phyloP scores from a whole-genome alignment of 2,888 invertebrate genomes.

The Cheilosia impressa region DNA sequence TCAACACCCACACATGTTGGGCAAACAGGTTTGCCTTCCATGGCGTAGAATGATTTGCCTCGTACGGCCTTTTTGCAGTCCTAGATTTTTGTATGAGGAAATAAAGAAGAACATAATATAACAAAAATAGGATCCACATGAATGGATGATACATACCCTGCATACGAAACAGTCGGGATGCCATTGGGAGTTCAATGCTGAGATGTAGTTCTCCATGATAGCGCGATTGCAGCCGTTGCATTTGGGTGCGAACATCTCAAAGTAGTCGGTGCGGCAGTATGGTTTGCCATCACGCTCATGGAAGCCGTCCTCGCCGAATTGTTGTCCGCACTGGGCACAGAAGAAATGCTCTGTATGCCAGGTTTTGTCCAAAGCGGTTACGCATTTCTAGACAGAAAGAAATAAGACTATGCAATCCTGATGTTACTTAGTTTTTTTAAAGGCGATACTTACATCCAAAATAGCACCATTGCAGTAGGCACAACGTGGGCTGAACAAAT shows the following conservation, averaged over 20 bases:
- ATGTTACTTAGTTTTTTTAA: neutral
- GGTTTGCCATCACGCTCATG: conserved; percentile 98
- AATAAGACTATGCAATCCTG: neutral
- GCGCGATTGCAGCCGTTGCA: conserved; percentile 98
- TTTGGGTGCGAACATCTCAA: conserved; percentile 98
- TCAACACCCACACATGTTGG: conserved; percentile 96
- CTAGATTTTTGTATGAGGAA: conserved; percentile 85
- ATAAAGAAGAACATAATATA: conserved; percentile 27
- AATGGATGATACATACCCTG: conserved; percentile 89
- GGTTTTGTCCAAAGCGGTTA: conserved; percentile 97
- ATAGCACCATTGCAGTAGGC: conserved; percentile 99
- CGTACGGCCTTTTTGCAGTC: conserved; percentile 97
- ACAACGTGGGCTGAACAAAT: conserved; percentile 98
- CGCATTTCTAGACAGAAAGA: conserved; percentile 93
- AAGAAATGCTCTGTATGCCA: conserved; percentile 99
- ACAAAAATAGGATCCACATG: conserved; percentile 26
- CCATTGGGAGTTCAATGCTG: conserved; percentile 98
- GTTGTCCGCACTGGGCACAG: conserved; percentile 98
- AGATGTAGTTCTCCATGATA: conserved; percentile 99
- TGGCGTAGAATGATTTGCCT: conserved; percentile 98
- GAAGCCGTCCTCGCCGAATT: conserved; percentile 98
- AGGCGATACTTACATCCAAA: conserved; percentile 90
- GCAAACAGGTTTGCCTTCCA: conserved; percentile 98
- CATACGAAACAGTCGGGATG: conserved; percentile 99
- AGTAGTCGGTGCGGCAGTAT: conserved; percentile 97